Percentiles rank a stretch among this genome's conserved stretches.
These are phyloP conservation scores for Trissoscelio sp. DNA, from an alignment of 2,888 invertebrate genomes.

Conservation along the genomic window DNA sequence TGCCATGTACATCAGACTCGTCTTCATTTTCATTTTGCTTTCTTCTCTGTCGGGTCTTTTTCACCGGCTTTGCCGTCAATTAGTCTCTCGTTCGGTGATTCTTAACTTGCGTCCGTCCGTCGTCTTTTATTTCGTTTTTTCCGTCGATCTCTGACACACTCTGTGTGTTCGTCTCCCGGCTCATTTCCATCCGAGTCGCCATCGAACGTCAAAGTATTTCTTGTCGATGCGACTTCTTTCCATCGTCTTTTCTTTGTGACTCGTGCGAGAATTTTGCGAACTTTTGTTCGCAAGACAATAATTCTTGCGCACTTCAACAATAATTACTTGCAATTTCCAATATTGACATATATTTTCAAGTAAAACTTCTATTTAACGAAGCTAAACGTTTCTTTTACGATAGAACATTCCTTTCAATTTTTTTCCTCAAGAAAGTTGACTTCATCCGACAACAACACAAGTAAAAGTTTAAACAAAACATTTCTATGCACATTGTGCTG, in stretches of 20 bases:
- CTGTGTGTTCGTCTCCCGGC: constrained; percentile 32
- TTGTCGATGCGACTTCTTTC: constrained; percentile 4
- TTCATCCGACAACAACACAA: neutral
- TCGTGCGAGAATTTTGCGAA: constrained; percentile 7
- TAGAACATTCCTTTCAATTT: too few relatives aligned
- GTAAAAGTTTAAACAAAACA: constrained; percentile 6
- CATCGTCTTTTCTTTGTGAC: constrained; percentile 9
- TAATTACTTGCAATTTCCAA: neutral
- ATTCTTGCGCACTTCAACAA: neutral
- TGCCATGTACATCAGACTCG: constrained; percentile 71
- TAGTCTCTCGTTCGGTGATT: constrained; percentile 75
- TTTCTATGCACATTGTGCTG: constrained; percentile 15
- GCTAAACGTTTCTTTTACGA: neutral
- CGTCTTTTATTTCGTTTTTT: constrained; percentile 37
- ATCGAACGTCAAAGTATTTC: constrained; percentile 52
- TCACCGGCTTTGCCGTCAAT: constrained; percentile 76
- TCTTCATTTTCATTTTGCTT: constrained; percentile 66
- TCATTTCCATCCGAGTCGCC: constrained; percentile 39
- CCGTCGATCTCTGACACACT: constrained; percentile 39
- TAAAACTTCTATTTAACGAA: neutral
- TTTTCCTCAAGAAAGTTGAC: too few relatives aligned
- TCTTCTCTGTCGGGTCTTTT: constrained; percentile 60
- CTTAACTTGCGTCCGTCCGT: constrained; percentile 56
- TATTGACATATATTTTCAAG: constrained; percentile 3
- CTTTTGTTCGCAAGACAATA: neutral